Base-by-base conservation (phyloP, 2,888 invertebrate genomes). In the Uropetala carovei region DNA sequence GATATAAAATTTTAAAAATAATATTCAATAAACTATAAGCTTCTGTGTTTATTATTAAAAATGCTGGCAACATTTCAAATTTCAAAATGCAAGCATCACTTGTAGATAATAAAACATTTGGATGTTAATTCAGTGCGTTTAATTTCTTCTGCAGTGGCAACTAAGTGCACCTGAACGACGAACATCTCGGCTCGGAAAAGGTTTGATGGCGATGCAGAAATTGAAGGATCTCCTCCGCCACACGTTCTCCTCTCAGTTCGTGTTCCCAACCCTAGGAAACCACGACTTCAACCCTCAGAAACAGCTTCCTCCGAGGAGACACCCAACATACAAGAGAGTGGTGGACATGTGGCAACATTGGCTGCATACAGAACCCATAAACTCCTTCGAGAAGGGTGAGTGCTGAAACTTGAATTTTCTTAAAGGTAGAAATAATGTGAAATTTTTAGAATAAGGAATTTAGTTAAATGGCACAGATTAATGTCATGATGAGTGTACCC, bases 201-300 rank as follows among this genome's bases (percentile, higher is more conserved):
- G 97, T 98, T 95, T 97, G 94, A 96, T 97, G 94, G 97, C 98
- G 75, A 96, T 98, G 94, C 97, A 97, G 94, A 98, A 98, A 95
- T 96, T 98, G 94, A 98, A 98, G 9, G 97, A 98, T 93, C 96
- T 98, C 92, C 96, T 99, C 93, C 96, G 97, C 92, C 97, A 97
- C 94, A 98, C 98, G 93, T 98, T 98, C 95, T 97, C 97, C 93
- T 97, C 97, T 18, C 98, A 98, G 95, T 98, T 98, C 95, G 98
- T 99, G 93, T 98, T 98, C 94, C 98, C 99, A 18, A 98, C 98
- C 18, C 95, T 98, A 93, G 98, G 99, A 0, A 98, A 98, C 95
- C 97, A 98, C 94, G 98, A 98, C 94, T 97, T 94, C 93, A 94
- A 94, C 93, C 95, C 95, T 7, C 93, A 94, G 68, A 94, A 94